phyloP scores from a whole-genome alignment of 2,113 vertebrate species.

The Trochalopteron elliotii region DNA sequence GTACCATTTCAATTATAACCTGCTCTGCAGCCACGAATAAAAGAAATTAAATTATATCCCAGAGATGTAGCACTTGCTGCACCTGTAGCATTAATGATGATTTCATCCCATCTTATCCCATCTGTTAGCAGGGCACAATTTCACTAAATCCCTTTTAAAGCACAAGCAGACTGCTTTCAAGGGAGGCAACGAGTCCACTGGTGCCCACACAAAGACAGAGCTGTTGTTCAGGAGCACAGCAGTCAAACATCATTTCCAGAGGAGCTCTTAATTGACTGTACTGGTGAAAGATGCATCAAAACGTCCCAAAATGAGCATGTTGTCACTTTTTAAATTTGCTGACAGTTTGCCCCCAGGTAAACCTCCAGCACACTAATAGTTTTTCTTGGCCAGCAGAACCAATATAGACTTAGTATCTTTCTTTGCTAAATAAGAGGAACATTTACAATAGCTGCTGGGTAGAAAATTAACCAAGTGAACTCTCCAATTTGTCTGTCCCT shows the following conservation, averaged over 20 bases:
- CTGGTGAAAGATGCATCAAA: constrained; percentile 16
- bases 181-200: not conserved
- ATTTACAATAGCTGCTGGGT: constrained; percentile 33
- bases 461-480: constrained; percentile 48
- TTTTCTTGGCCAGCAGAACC: not conserved
- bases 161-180: not conserved
- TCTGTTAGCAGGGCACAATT: not conserved
- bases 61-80: not conserved
- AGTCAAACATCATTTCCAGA: not conserved
- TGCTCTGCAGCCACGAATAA: not conserved
- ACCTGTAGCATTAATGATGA: not conserved
- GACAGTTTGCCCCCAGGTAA: not conserved
- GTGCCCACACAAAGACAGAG: not conserved
- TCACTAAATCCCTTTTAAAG: not conserved
- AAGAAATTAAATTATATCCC: not conserved
- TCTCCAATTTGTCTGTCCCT: constrained; percentile 28
- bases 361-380: not conserved
- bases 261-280: constrained; percentile 24
- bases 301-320: not conserved
- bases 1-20: not conserved
- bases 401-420: not conserved
- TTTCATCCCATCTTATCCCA: not conserved
- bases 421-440: constrained; percentile 10
- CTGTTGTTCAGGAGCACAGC: not conserved
- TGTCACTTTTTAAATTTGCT: constrained; percentile 7